A percentile compares a stretch with the other conserved stretches of the same genome.
These are phyloP conservation scores for Pseudoatta argentina DNA, from an alignment of 1,140 invertebrate genomes.

Conservation along the genomic window DNA sequence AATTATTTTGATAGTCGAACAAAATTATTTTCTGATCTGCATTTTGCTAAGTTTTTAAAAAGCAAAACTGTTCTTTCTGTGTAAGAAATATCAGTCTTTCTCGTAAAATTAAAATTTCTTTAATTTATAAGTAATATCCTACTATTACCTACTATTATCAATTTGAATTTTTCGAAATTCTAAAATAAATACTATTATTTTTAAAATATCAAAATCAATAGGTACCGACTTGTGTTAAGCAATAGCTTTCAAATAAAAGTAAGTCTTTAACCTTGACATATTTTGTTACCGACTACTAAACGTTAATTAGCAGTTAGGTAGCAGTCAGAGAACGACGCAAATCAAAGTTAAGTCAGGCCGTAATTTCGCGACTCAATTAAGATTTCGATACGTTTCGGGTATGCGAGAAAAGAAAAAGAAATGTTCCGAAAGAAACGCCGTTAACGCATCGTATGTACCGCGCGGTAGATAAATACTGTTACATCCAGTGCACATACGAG, in stretches of 20 bases:
- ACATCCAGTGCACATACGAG: constrained; percentile 46
- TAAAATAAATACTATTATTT: not conserved
- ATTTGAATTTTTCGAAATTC: not conserved
- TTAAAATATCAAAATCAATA: not conserved
- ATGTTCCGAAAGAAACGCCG: not conserved
- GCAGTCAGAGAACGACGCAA: not conserved
- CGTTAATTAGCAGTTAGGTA: not conserved
- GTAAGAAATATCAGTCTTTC: not conserved
- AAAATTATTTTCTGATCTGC: too few species aligned
- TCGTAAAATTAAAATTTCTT: not conserved
- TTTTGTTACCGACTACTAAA: not conserved
- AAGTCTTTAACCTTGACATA: constrained; percentile 4
- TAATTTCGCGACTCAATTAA: not conserved
- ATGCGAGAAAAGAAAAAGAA: not conserved
- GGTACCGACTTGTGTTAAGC: not conserved
- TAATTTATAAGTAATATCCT: not conserved
- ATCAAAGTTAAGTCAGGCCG: not conserved
- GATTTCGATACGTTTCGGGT: not conserved
- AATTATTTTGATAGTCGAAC: too few species aligned
- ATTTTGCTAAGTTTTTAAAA: too few species aligned
- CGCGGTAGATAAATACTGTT: constrained; percentile 47
- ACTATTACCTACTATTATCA: not conserved
- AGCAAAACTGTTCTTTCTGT: too few species aligned
- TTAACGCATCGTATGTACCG: constrained; percentile 13
- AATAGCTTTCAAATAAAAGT: not conserved